Evolutionary conservation across 2,888 invertebrate genomes (phyloP), one percentile per base, ranked within the genome.

Genomic region (Clostera curtula): DNA sequence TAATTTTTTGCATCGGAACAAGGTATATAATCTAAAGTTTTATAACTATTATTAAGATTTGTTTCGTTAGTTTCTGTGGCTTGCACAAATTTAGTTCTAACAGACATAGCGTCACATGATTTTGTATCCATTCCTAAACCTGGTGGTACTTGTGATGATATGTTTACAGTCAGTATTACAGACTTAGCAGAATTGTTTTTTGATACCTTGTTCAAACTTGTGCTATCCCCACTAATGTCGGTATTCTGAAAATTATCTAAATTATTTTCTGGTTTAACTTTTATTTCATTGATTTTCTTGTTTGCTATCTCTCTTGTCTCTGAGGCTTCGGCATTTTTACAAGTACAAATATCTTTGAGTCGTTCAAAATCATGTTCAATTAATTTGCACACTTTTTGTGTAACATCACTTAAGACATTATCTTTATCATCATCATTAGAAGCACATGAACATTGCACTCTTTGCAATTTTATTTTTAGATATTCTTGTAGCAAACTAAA

Each of bases 331-430:
- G 9, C 31, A 20, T 43, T 56, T 46, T 47, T 57, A 43, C 55
- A 56, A 9, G 42, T 55, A 35, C 61, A 75, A 24, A 68, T 40
- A 16, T 56, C 41, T 54, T 64, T 70, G n/a, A 83, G 43, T 7
- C 69, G 62, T 38, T 70, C 40, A 50, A 83, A 76, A 52, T 83
- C 83, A 31, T 61, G 55, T 45, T 82, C 75, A 34, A 83, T 80
- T 34, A 76, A 50, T 34, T 51, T 48, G 36, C 55, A 65, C 12
- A 83, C 65, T 53, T 71, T 65, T 5, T 68, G 57, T 29, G 76
- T 53, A 20, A 80, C 47, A 19, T 56, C 50, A 4, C 71, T 64
- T 25, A 79, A 46, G 13, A 62, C 25, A 1, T 29, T 27, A 8
- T 61, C 43, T 36, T 57, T 57, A 26, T 41, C 50, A 18, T 58